These are phyloP conservation scores for Phylloscopus collybita DNA, from an alignment of 2,797 vertebrate genomes.

Conservation along the genomic window DNA sequence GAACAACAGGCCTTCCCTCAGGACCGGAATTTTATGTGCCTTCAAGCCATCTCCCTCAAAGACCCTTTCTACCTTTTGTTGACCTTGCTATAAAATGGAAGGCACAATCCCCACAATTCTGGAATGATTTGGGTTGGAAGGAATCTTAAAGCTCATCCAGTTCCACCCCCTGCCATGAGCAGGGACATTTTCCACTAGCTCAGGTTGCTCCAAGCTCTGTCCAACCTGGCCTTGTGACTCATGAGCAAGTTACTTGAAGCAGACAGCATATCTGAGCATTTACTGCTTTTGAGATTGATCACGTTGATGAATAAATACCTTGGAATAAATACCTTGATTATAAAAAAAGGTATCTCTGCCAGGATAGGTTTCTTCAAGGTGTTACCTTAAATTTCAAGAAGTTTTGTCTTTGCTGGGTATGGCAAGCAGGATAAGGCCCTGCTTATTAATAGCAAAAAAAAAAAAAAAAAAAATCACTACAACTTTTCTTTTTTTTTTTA, in stretches of 20 bases:
- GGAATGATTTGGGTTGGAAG: background rate
- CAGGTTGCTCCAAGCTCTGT: background rate
- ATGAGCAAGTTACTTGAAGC: background rate
- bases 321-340: background rate
- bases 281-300: background rate
- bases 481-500: no score
- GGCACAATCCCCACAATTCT: background rate
- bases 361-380: background rate
- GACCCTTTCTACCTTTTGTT: background rate
- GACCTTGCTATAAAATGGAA: background rate
- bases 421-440: background rate
- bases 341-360: background rate
- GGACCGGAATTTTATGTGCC: background rate
- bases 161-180: background rate
- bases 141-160: background rate
- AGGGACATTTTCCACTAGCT: background rate
- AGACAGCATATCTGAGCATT: background rate
- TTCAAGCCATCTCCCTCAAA: background rate
- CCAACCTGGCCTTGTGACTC: background rate
- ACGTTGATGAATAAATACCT: background rate
- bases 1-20: background rate
- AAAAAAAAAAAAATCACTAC: background rate
- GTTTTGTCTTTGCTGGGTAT: background rate
- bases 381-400: background rate
- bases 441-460: background rate